These are phyloP conservation scores for Camponotus pennsylvanicus DNA, from an alignment of 1,140 invertebrate species.

Conservation along the genomic window DNA sequence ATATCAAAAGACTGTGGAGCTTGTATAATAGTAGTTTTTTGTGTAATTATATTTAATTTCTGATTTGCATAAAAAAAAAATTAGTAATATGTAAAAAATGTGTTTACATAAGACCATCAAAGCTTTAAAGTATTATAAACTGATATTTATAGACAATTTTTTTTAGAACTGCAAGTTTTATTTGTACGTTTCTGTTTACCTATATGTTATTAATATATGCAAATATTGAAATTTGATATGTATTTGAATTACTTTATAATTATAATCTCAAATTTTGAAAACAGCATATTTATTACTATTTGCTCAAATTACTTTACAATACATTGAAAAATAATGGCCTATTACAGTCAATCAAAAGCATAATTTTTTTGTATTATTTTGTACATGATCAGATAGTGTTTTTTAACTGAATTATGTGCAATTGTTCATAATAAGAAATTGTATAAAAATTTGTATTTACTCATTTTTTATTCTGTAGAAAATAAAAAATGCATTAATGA, in stretches of 20 bases:
- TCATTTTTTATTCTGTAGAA: constrained; percentile 16
- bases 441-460: constrained; percentile 10
- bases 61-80: constrained; percentile 4
- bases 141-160: constrained; percentile 20
- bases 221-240: constrained; percentile 33
- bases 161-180: constrained; percentile 27
- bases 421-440: constrained; percentile 46
- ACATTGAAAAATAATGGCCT: constrained; percentile 22
- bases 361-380: constrained; percentile 61
- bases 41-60: constrained; percentile 44
- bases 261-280: not conserved
- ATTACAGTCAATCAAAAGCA: not conserved
- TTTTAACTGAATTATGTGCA: constrained; percentile 52
- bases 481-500: constrained; percentile 11
- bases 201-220: not conserved
- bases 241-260: constrained; percentile 36
- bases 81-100: not conserved
- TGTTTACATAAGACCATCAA: constrained; percentile 28
- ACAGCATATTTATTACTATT: not conserved
- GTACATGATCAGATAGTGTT: constrained; percentile 52
- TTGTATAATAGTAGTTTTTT: constrained; percentile 5
- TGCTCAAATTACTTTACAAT: constrained; percentile 24
- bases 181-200: constrained; percentile 12
- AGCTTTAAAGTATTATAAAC: constrained; percentile 26
- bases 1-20: not conserved